Evolutionary conservation across 2,113 vertebrate genomes (phyloP).

Genomic region (Anarhynchus alexandrinus): DNA sequence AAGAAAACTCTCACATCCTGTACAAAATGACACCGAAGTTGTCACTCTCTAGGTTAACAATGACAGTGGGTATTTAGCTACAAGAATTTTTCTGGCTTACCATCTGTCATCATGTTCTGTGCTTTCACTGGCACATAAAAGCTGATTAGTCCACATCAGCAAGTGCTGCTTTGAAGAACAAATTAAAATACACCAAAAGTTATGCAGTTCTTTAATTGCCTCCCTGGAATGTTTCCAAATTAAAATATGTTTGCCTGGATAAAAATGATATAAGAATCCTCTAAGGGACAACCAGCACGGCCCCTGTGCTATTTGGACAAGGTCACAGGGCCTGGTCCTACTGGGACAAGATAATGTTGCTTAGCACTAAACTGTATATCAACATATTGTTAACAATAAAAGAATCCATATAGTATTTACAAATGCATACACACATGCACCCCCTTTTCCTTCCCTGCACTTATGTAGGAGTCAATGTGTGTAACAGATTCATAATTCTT

Average conservation of each 20-base stretch:
- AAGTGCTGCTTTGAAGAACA: constrained; percentile 26
- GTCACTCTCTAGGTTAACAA: constrained; percentile 21
- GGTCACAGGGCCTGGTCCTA: not conserved
- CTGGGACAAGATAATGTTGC: not conserved
- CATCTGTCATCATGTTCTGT: constrained; percentile 51
- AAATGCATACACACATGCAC: not conserved
- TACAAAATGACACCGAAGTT: constrained; percentile 14
- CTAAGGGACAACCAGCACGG: not conserved
- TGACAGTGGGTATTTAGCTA: constrained; percentile 27
- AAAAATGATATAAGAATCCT: not conserved
- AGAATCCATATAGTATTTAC: not conserved
- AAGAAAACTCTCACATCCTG: not conserved
- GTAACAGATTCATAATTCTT: not conserved
- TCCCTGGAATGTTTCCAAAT: constrained; percentile 21
- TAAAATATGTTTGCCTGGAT: not conserved
- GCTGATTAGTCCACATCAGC: constrained; percentile 45
- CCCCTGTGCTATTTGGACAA: not conserved
- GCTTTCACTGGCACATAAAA: constrained; percentile 41
- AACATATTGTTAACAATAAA: not conserved
- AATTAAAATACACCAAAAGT: constrained; percentile 45
- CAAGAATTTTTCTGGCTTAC: constrained; percentile 32
- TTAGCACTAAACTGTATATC: not conserved
- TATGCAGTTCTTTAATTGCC: constrained; percentile 23
- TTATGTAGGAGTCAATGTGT: not conserved
- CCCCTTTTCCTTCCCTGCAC: not conserved